A percentile compares a stretch with the other conserved stretches of the same genome.
These are phyloP conservation scores for Xylocampa areola DNA, from an alignment of 2,888 invertebrate species.

Conservation along the genomic window DNA sequence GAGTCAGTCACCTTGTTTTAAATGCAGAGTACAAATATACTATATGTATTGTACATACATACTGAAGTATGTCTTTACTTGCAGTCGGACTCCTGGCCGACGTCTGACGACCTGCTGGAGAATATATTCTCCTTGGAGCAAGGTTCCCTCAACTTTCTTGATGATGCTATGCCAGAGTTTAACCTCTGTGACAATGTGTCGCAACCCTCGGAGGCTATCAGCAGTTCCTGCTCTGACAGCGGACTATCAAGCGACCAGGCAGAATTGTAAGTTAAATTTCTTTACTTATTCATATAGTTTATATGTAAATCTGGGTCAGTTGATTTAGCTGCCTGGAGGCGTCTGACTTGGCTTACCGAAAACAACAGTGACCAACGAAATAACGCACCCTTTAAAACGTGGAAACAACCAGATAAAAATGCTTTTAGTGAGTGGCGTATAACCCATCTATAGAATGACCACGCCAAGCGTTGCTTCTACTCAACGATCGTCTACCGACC, in stretches of 20 bases:
- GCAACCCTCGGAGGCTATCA: constrained; percentile 78
- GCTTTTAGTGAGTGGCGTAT: too few relatives aligned
- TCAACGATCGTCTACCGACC: too few relatives aligned
- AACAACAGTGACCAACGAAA: too few relatives aligned
- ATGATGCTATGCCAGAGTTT: constrained; percentile 87
- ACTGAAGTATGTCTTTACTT: constrained; percentile 55
- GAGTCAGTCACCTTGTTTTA: background rate
- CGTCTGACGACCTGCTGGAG: constrained; percentile 91
- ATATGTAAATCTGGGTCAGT: too few relatives aligned
- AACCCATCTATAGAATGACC: too few relatives aligned
- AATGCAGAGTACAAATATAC: background rate
- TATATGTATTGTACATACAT: background rate
- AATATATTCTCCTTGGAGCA: constrained; percentile 92
- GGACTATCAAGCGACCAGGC: constrained; percentile 91
- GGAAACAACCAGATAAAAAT: too few relatives aligned
- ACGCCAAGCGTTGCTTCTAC: too few relatives aligned
- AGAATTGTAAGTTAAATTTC: constrained; percentile 85
- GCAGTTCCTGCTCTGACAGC: constrained; percentile 91
- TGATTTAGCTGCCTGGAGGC: too few relatives aligned
- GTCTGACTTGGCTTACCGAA: too few relatives aligned
- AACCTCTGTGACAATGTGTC: constrained; percentile 75
- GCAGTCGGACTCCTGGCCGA: constrained; percentile 85
- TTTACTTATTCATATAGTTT: too few relatives aligned
- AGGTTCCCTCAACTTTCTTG: constrained; percentile 90
- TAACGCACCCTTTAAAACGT: too few relatives aligned